A percentile compares a stretch with the other conserved stretches of the same genome.
Conservation (phyloP, 2,797 vertebrate species). For the Geotrypetes seraphini region DNA sequence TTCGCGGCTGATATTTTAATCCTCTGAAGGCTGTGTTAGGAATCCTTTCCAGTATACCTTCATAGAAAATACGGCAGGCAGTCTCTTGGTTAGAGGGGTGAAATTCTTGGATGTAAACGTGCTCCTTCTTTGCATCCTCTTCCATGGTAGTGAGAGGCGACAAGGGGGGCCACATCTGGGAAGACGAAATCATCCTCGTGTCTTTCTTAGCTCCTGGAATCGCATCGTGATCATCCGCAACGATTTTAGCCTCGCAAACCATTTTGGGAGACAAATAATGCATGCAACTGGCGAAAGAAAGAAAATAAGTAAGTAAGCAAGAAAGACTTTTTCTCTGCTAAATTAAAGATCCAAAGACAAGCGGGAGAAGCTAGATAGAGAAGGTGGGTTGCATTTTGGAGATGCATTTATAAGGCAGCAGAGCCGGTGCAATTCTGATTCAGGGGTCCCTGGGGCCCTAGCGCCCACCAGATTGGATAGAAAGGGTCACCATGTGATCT, state of each 20-base stretch:
- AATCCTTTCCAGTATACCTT: conserved; percentile 91
- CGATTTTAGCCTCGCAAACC: conserved; percentile 97
- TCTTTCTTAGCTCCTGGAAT: conserved; percentile 82
- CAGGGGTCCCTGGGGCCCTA: conserved; percentile 66
- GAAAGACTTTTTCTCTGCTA: too few species aligned
- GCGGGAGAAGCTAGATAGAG: conserved; percentile 65
- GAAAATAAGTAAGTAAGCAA: conserved; percentile 13
- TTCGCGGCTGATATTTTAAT: conserved; percentile 74
- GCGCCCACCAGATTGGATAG: conserved; percentile 65
- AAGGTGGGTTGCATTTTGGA: conserved; percentile 64
- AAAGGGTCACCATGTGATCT: conserved; percentile 54
- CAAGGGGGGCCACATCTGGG: conserved; percentile 71
- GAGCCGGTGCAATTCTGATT: conserved; percentile 58
- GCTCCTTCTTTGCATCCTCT: conserved; percentile 51
- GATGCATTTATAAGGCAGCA: conserved; percentile 77
- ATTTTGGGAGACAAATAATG: conserved; percentile 92
- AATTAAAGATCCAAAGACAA: conserved; percentile 45
- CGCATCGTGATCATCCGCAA: conserved; percentile 85
- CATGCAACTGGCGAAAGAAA: conserved; percentile 64
- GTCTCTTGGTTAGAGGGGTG: conserved; percentile 72
- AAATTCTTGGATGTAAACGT: conserved; percentile 82
- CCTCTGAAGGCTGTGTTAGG: conserved; percentile 89
- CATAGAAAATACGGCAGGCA: conserved; percentile 87
- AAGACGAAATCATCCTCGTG: conserved; percentile 60
- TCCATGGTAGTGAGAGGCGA: conserved; percentile 39